Percentiles rank a stretch among this genome's conserved stretches.
Conservation (phyloP, 2,113 vertebrate species). For the Syngnathus typhle region DNA sequence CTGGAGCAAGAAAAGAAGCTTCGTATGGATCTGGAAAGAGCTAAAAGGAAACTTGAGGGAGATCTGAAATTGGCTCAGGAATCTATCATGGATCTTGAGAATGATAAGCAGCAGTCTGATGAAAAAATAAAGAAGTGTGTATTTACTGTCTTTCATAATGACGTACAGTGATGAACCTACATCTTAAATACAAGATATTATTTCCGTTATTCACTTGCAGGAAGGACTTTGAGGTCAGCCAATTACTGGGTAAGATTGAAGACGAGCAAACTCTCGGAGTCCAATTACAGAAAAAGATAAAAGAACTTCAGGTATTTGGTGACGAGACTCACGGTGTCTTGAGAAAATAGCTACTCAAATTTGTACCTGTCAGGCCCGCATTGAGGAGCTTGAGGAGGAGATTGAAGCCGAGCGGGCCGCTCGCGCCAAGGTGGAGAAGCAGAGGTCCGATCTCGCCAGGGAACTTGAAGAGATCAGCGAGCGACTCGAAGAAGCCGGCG, state of each 20-base stretch:
- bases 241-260: slow-evolving; percentile 76
- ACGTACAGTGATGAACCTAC: neutral
- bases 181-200: neutral
- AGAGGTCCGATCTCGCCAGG: slow-evolving; percentile 72
- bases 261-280: slow-evolving; percentile 74
- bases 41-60: slow-evolving; percentile 62
- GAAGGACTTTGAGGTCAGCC: slow-evolving; percentile 80
- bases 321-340: neutral
- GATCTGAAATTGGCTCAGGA: slow-evolving; percentile 63
- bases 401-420: slow-evolving; percentile 81
- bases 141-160: neutral
- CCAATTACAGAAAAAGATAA: slow-evolving; percentile 83
- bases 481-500: slow-evolving; percentile 79
- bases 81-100: slow-evolving; percentile 64
- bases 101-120: slow-evolving; percentile 64
- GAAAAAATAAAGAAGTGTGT: slow-evolving; percentile 62
- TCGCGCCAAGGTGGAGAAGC: slow-evolving; percentile 81
- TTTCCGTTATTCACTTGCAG: slow-evolving; percentile 39
- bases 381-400: slow-evolving; percentile 80
- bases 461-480: slow-evolving; percentile 78
- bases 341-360: neutral
- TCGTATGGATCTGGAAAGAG: slow-evolving; percentile 76
- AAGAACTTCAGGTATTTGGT: slow-evolving; percentile 71
- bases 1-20: slow-evolving; percentile 85
- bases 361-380: slow-evolving; percentile 55